A percentile compares a stretch with the other conserved stretches of the same genome.
Evolutionary conservation across 2,113 vertebrate species (phyloP).

Genomic region (Syrrhaptes paradoxus): DNA sequence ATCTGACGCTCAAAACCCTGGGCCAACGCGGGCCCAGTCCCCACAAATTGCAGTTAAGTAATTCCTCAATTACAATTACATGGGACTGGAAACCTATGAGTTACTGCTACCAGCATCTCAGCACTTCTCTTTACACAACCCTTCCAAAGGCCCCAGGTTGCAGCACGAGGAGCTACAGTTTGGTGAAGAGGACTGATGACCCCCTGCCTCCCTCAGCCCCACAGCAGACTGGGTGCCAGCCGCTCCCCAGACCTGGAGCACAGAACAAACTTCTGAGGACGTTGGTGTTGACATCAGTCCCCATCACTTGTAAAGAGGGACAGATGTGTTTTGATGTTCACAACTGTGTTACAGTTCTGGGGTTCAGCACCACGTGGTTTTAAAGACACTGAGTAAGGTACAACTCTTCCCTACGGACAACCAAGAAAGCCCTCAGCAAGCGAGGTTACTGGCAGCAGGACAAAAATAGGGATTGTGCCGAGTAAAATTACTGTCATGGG

Average conservation of each 20-base stretch:
- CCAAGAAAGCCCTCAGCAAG: not conserved
- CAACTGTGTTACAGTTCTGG: not conserved
- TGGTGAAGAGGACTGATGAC: not conserved
- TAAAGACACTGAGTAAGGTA: not conserved
- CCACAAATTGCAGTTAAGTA: not conserved
- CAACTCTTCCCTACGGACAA: not conserved
- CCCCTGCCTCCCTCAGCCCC: not conserved
- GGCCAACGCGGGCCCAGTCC: not conserved
- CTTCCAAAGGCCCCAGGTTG: not conserved
- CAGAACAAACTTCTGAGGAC: not conserved
- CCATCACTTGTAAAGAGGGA: not conserved
- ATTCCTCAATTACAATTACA: not conserved
- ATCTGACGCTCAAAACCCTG: constrained; percentile 12
- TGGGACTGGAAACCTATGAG: not conserved
- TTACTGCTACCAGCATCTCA: not conserved
- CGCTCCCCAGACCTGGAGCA: not conserved
- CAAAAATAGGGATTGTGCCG: not conserved
- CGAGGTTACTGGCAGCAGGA: not conserved
- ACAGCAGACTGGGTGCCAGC: rapidly evolving
- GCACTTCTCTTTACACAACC: not conserved
- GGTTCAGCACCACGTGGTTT: not conserved
- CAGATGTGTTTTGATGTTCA: not conserved
- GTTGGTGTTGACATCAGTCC: no score
- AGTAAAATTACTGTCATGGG: not conserved
- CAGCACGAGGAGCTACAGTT: not conserved